Evolutionary conservation across 2,888 invertebrate species (phyloP), one percentile per base, ranked within the genome.

Genomic region (Sesia apiformis): DNA sequence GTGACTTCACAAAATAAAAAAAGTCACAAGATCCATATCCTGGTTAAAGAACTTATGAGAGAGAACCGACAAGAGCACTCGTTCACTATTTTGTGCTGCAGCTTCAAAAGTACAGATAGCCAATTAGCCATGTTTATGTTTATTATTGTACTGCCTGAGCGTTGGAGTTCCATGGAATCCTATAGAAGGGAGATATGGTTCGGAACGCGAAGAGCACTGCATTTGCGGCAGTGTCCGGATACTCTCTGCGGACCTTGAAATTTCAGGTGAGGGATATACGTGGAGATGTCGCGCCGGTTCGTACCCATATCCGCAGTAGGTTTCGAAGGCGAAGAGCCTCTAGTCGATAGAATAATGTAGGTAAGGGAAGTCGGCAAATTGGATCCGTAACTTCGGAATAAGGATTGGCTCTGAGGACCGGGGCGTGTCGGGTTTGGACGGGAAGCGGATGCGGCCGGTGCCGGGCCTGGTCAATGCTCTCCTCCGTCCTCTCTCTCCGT

Each of bases 261-360:
- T 8, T 49, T 8, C 49, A 49, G 49, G 49, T 49, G 8, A 49
- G 49, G 23, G 49, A 8, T 49, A 6, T 8, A 8, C 49, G 49
- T 38, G 49, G 49, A 8, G 8, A 49, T 8, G 8, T 49, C 49
- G 8, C 49, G 8, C 49, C 49, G 49, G 8, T 4, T 8, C 8
- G 49, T 38, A 49, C 49, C 8, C 49, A 49, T 8, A 8, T 49
- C 49, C 49, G 38, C 8, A 49, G 49, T 4, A 49, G 49, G 49
- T 49, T 23, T 49, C 49, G 8, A 49, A 49, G 49, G 49, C 23
- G 38, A 49, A 49, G 49, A 23, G 49, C 49, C 49, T 49, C 49
- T 49, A 49, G 49, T 49, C 49, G 49, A 49, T 49, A 49, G 49
- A 49, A 49, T 49, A 49, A 49, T 49, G 49, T 49, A 49, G 49